These are phyloP conservation scores for Schizotus pectinicornis DNA, from an alignment of 2,888 invertebrate species.

Conservation along the genomic window DNA sequence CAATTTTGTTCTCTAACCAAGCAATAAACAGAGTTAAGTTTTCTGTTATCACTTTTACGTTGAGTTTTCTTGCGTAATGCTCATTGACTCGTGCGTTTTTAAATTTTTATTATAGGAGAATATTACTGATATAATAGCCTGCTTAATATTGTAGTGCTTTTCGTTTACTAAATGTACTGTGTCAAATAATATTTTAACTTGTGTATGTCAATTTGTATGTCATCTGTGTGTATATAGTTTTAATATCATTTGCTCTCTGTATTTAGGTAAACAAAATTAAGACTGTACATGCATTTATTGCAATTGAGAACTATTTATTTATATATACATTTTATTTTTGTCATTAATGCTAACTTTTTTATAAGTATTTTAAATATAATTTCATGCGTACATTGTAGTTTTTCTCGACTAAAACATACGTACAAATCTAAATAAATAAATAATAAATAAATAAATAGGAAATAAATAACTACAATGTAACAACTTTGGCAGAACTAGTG, in stretches of 20 bases:
- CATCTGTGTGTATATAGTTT: slow-evolving; percentile 45
- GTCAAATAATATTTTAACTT: slow-evolving; percentile 40
- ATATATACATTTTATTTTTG: slow-evolving; percentile 45
- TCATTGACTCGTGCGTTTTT: slow-evolving; percentile 7
- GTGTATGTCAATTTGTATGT: slow-evolving; percentile 47
- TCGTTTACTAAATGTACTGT: slow-evolving; percentile 41
- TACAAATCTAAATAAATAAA: slow-evolving; percentile 30
- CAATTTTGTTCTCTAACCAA: not conserved
- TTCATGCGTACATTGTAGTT: slow-evolving; percentile 33
- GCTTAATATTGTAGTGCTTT: slow-evolving; percentile 43
- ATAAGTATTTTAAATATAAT: slow-evolving; percentile 48
- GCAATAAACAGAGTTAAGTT: not conserved
- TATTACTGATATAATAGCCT: slow-evolving; percentile 32
- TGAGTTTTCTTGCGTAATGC: not conserved
- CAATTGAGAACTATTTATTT: slow-evolving; percentile 49
- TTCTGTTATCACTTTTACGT: not conserved
- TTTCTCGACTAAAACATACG: slow-evolving; percentile 16
- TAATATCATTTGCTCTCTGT: slow-evolving; percentile 42
- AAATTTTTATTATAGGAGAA: slow-evolving; percentile 28
- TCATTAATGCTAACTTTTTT: slow-evolving; percentile 48
- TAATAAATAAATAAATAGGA: slow-evolving; percentile 42
- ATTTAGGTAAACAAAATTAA: slow-evolving; percentile 51
- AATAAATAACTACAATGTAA: slow-evolving; percentile 34
- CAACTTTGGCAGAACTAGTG: slow-evolving; percentile 44
- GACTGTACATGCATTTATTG: slow-evolving; percentile 54